Evolutionary conservation across 2,113 vertebrate genomes (phyloP).

Genomic region (Tor tambroides): DNA sequence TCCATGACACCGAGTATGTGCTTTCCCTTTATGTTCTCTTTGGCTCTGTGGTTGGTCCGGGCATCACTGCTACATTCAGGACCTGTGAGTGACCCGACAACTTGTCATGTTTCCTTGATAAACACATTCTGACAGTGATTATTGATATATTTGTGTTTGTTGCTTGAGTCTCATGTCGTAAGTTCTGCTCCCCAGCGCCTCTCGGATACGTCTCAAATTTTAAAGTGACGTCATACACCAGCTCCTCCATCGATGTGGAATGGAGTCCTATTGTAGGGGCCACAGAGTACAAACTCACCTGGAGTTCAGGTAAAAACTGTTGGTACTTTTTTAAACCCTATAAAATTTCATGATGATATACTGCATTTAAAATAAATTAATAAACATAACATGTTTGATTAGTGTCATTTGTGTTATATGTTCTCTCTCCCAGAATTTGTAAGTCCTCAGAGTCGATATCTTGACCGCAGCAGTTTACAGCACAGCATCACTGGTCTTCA

Average conservation of each 20-base stretch:
- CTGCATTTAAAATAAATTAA: too few relatives aligned
- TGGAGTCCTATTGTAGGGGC: constrained; percentile 84
- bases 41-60: constrained; percentile 80
- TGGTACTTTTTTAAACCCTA: too few relatives aligned
- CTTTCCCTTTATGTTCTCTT: constrained; percentile 88
- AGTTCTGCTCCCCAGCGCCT: constrained; percentile 73
- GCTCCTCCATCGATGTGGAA: constrained; percentile 76
- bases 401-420: too few relatives aligned
- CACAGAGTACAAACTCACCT: constrained; percentile 85
- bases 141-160: neutral
- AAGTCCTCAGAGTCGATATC: constrained; percentile 71
- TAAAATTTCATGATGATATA: too few relatives aligned
- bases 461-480: constrained; percentile 72
- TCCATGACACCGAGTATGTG: constrained; percentile 84
- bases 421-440: constrained; percentile 63
- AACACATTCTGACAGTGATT: constrained; percentile 25
- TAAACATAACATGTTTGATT: too few relatives aligned
- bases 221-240: constrained; percentile 80
- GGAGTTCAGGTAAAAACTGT: constrained; percentile 68
- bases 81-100: constrained; percentile 78
- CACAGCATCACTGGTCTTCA: constrained; percentile 73
- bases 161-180: neutral
- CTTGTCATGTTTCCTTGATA: neutral
- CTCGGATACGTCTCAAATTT: constrained; percentile 86
- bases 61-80: constrained; percentile 82